Base-by-base conservation (phyloP, 2,888 invertebrate genomes). In the Microplitis deprimator region DNA sequence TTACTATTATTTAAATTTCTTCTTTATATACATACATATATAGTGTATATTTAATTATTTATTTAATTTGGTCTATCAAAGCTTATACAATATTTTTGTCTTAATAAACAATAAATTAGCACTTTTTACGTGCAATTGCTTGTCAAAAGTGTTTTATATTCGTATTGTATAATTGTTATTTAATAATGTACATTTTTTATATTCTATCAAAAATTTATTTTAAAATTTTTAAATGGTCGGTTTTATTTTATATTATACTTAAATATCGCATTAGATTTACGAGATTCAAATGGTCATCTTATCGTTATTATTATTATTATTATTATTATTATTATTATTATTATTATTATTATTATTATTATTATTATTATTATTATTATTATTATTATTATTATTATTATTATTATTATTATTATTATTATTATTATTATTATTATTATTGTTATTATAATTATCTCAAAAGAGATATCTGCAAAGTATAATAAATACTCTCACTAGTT, bases 221-320 rank as follows among this genome's bases (percentile, higher is more conserved):
- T 80, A 76, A 79, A 79, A 77, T 75, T 80, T 78, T 77, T 78
- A 78, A 81, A 80, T 81, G 81, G 81, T 81, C 81, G 79, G 77
- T 81, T 79, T 77, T 74, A 62, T 75, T 76, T 65, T 79, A 74
- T 64, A 68, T 73, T 73, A 77, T 80, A 77, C 29, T 39, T 74
- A 65, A 38, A 39, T 68, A 20, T 80, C 75, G 77, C 76, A 76
- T 79, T 68, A 73, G 62, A 62, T 65, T 70, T 59, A 65, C 65
- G 73, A 69, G 40, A 68, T 39, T 74, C 5, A 75, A 17, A 69
- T 76, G 65, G 59, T 73, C 71, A 60, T 73, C 13, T 71, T 39
- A 72, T 60, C 64, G 60, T 65, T 72, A 65, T 71, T 60, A 65
- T 62, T 62, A 17, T 62, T 4, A 13, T 5, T 62, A 62, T 17